Percentiles rank a stretch among this genome's conserved stretches.
Evolutionary conservation across 2,888 invertebrate species (phyloP).

Genomic region (Julus scanicus): DNA sequence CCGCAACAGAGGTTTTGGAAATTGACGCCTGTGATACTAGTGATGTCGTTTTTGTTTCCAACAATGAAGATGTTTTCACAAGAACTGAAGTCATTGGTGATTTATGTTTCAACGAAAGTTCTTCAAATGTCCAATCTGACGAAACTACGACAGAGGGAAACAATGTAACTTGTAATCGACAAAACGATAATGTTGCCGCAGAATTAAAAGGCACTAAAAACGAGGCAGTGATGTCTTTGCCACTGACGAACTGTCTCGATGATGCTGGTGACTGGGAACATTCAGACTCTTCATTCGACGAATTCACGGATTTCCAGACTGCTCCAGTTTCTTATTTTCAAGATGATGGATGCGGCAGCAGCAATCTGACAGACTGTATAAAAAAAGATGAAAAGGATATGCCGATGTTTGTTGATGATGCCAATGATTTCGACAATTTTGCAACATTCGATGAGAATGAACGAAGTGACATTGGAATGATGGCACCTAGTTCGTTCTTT

Average conservation of each 20-base stretch:
- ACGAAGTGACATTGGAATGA: background rate
- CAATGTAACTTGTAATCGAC: background rate
- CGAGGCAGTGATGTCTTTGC: background rate
- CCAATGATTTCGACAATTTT: conserved; percentile 52
- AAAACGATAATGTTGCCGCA: background rate
- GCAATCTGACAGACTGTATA: background rate
- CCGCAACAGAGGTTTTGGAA: background rate
- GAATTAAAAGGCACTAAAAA: no score
- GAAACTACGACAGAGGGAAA: background rate
- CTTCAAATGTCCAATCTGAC: background rate
- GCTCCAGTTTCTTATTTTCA: background rate
- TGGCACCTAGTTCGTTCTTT: background rate
- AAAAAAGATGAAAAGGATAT: no score
- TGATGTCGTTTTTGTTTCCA: background rate
- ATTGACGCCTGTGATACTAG: background rate
- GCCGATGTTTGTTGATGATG: no score
- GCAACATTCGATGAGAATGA: background rate
- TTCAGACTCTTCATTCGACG: conserved; percentile 40
- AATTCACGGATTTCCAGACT: background rate
- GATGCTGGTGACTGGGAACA: background rate
- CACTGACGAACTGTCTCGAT: background rate
- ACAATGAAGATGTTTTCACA: background rate
- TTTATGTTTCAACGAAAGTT: background rate
- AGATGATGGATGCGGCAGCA: background rate
- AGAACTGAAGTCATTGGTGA: background rate